phyloP scores from a whole-genome alignment of 1,140 invertebrate species.

The Calycopis cecrops region DNA sequence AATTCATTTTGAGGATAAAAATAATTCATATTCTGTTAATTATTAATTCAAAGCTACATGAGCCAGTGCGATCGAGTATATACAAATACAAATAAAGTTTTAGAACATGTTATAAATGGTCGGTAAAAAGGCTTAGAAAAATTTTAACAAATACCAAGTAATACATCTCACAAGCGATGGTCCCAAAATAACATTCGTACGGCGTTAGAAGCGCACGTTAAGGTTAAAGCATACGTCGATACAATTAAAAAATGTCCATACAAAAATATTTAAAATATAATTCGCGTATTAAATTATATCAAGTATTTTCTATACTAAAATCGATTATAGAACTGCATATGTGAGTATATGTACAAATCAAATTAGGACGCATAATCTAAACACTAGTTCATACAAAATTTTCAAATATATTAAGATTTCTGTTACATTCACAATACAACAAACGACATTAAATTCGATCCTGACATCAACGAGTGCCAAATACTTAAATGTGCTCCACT shows the following conservation, averaged over 20 bases:
- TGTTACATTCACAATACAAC: too few species aligned
- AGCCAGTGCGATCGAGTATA: background rate
- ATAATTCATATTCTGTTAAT: too few species aligned
- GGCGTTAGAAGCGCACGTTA: background rate
- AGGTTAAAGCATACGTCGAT: conserved; percentile 1
- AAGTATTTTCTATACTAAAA: conserved; percentile 4
- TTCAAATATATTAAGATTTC: too few species aligned
- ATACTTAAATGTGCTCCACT: too few species aligned
- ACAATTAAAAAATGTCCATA: conserved; percentile 10
- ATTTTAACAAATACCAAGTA: conserved; percentile 1
- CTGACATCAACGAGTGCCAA: too few species aligned
- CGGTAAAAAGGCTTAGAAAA: conserved; percentile 8
- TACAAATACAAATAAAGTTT: conserved; percentile 2
- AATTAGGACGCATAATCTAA: background rate
- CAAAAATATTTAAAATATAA: conserved; percentile 8
- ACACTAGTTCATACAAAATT: too few species aligned
- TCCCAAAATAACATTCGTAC: conserved; percentile 42
- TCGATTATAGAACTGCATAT: conserved; percentile 3
- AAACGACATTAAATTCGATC: too few species aligned
- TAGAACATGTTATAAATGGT: conserved; percentile 3
- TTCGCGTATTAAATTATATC: conserved; percentile 1
- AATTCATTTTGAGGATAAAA: too few species aligned
- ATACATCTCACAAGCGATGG: conserved; percentile 25
- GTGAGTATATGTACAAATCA: conserved; percentile 9
- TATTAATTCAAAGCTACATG: background rate